Evolutionary conservation across 2,113 vertebrate genomes (phyloP).

Genomic region (Gavia stellata): DNA sequence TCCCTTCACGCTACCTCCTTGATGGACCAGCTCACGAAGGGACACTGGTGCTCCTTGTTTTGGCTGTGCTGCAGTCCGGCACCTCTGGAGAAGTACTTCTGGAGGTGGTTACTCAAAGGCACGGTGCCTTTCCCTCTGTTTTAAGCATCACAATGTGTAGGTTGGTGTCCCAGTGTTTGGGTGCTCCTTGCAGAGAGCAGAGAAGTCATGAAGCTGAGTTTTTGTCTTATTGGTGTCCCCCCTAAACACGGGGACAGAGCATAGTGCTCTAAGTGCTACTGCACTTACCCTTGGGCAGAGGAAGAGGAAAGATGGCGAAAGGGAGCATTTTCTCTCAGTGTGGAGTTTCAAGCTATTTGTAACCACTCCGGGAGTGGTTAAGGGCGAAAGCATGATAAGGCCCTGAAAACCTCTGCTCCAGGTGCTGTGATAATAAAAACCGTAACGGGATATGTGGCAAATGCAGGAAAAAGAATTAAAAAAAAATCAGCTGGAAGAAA

Average conservation of each 20-base stretch:
- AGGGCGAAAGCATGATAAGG: background rate
- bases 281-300: background rate
- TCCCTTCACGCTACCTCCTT: background rate
- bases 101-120: background rate
- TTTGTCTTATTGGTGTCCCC: rapidly evolving
- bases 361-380: background rate
- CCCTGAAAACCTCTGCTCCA: background rate
- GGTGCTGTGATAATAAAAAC: background rate
- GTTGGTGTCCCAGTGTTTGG: background rate
- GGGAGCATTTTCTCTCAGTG: background rate
- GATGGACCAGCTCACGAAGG: background rate
- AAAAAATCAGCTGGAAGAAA: background rate
- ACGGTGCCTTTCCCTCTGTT: rapidly evolving
- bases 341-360: background rate
- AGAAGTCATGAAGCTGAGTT: background rate
- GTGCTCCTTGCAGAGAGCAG: background rate
- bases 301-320: background rate
- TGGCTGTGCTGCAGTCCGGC: background rate
- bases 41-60: background rate
- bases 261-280: background rate
- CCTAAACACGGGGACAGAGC: background rate
- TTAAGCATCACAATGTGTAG: background rate
- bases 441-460: background rate
- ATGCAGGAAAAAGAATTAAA: background rate
- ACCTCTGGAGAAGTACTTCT: background rate